Evolutionary conservation across 2,797 vertebrate genomes (phyloP), one percentile per base, ranked within the genome.

Genomic region (Triplophysa yarkandensis): DNA sequence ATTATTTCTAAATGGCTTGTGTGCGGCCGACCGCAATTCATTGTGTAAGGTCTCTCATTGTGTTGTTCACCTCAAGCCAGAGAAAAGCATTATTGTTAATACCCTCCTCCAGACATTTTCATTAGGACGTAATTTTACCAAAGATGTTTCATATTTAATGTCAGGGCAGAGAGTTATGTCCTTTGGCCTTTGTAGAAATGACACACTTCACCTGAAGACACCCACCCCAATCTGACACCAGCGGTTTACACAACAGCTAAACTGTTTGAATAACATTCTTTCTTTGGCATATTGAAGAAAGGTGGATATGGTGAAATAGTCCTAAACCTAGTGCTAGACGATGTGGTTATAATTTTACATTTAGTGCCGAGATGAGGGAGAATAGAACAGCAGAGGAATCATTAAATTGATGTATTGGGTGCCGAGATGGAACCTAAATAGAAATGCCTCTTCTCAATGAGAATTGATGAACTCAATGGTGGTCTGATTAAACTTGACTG

Each of bases 371-470:
- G 61, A 77, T 44, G 55, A 65, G 71, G 77, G 43, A 74, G 66
- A 27, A 23, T 50, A 25, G 19, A 52, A 67, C 62, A 76, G 61
- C 58, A 77, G 79, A 68, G 71, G 87, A 89, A 86, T 89, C 87
- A 90, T 91, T 91, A 91, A 86, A 89, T 88, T 90, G 90, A 92
- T 92, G 82, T 87, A 92, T 91, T 88, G 87, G 85, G 83, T 84
- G 87, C 82, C 87, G 88, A 89, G 91, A 90, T 92, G 90, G 90
- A 91, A 88, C 83, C 89, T 89, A 89, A 92, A 90, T 91, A 91
- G 91, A 92, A 89, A 91, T 88, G 89, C 85, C 87, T 90, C 75
- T 79, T 87, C 77, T 87, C 88, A 89, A 92, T 90, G 88, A 87
- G 90, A 91, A 91, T 91, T 90, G 89, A 90, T 90, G 87, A 89